Evolutionary conservation across 2,113 vertebrate species (phyloP).

Genomic region (Barnardius zonarius): DNA sequence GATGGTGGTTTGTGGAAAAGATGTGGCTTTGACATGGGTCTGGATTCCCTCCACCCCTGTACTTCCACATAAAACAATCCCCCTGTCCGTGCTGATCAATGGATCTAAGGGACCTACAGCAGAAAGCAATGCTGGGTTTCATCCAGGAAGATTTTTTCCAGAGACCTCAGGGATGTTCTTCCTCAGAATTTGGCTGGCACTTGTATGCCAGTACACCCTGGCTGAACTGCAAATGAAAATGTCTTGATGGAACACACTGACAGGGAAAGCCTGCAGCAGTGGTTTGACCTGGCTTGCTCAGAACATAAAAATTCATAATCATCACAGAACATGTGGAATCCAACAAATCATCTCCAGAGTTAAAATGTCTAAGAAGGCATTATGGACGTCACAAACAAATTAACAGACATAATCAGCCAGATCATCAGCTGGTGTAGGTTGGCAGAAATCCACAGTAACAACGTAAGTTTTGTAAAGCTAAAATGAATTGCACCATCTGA

Average conservation of each 20-base stretch:
- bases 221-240: not conserved
- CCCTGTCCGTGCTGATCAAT: not conserved
- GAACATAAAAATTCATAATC: constrained; percentile 27
- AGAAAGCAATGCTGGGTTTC: not conserved
- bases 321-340: not conserved
- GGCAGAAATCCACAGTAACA: constrained; percentile 39
- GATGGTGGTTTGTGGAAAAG: not conserved
- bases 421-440: constrained; percentile 59
- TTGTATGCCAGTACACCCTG: not conserved
- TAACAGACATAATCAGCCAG: constrained; percentile 52
- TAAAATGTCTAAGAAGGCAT: constrained; percentile 32
- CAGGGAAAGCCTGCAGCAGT: not conserved
- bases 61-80: not conserved
- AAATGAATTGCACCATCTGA: not conserved
- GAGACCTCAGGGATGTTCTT: not conserved
- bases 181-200: not conserved
- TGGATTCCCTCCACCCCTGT: not conserved
- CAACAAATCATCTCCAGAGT: constrained; percentile 45
- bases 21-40: not conserved
- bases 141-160: not conserved
- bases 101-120: not conserved
- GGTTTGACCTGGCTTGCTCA: constrained; percentile 19
- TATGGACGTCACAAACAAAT: constrained; percentile 26
- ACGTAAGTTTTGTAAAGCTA: constrained; percentile 20
- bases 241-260: not conserved